Evolutionary conservation across 53 echinoderm and acorn worm species (phyloP).

Genomic region (Pentamera pediparva): DNA sequence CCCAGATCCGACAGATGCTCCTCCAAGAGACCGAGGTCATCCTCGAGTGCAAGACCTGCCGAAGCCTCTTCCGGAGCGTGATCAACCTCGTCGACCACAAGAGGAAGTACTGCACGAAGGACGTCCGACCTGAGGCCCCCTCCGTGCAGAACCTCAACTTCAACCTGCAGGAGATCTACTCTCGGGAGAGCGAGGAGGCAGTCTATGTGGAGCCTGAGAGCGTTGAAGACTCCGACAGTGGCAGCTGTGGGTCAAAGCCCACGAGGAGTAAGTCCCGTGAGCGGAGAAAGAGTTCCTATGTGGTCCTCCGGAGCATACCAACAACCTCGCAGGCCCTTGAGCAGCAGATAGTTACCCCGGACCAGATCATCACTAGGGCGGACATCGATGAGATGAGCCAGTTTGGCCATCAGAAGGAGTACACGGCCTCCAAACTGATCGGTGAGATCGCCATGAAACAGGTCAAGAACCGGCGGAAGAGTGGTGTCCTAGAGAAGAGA

Average conservation of each 20-base stretch:
- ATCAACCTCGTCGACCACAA: conserved; percentile 93
- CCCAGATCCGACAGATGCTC: conserved; percentile 58
- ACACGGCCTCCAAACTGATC: conserved; percentile 79
- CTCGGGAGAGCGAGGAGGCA: conserved; percentile 46
- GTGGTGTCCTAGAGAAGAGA: conserved; percentile 50
- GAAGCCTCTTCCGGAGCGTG: conserved; percentile 79
- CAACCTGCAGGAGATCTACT: conserved; percentile 45
- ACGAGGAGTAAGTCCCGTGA: conserved; percentile 3
- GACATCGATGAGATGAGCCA: conserved; percentile 70
- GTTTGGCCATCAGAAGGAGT: conserved; percentile 53
- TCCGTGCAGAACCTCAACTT: conserved; percentile 26
- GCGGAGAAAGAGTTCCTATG: conserved; percentile 40
- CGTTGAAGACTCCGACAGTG: conserved; percentile 3
- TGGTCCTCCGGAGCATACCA: conserved; percentile 67
- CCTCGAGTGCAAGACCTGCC: conserved; percentile 78
- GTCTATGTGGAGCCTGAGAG: conserved; percentile 52
- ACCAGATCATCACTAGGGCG: conserved; percentile 64
- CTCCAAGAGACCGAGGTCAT: conserved; percentile 85
- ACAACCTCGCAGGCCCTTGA: conserved; percentile 82
- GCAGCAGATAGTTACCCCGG: conserved; percentile 74
- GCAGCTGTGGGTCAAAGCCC: conserved; percentile 6
- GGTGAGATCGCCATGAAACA: conserved; percentile 88
- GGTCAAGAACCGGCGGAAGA: conserved; percentile 50
- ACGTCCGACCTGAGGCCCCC: not conserved
- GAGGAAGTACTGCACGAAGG: conserved; percentile 62